Evolutionary conservation across 2,888 invertebrate species (phyloP).

Genomic region (Stegophylla sp.): DNA sequence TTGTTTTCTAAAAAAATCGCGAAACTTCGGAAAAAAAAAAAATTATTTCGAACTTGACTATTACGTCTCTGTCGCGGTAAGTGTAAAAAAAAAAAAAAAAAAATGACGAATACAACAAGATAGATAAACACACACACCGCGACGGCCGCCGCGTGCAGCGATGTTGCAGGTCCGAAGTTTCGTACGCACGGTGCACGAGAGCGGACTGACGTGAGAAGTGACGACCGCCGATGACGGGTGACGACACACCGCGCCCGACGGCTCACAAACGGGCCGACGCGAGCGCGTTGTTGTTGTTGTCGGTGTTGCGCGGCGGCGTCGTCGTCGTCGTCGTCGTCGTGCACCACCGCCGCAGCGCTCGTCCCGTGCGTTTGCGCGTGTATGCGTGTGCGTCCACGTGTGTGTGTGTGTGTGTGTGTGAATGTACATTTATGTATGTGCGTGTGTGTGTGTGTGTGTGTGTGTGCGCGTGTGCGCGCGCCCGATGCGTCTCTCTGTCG

Average conservation of each 20-base stretch:
- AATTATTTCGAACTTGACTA: neutral
- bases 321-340: conserved; percentile 49
- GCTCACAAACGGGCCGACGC: conserved; percentile 60
- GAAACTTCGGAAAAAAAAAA: neutral
- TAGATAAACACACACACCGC: neutral
- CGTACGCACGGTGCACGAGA: conserved; percentile 60
- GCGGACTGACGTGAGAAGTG: conserved; percentile 60
- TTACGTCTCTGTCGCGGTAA: neutral
- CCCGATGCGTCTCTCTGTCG: neutral
- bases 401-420: neutral
- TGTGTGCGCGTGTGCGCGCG: neutral
- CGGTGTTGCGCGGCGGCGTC: conserved; percentile 43
- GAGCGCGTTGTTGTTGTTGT: conserved; percentile 59
- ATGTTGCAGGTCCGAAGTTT: conserved; percentile 45
- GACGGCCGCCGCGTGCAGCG: conserved; percentile 14
- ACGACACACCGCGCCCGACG: conserved; percentile 58
- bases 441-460: neutral
- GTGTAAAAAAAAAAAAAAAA: too few relatives aligned
- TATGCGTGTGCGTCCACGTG: neutral
- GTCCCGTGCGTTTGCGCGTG: neutral
- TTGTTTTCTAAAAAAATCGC: neutral
- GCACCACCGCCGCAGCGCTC: neutral
- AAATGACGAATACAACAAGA: too few relatives aligned
- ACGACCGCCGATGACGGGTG: conserved; percentile 59
- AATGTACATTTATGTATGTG: neutral